phyloP scores from a whole-genome alignment of 2,888 invertebrate species.

The Pandemis heparana region DNA sequence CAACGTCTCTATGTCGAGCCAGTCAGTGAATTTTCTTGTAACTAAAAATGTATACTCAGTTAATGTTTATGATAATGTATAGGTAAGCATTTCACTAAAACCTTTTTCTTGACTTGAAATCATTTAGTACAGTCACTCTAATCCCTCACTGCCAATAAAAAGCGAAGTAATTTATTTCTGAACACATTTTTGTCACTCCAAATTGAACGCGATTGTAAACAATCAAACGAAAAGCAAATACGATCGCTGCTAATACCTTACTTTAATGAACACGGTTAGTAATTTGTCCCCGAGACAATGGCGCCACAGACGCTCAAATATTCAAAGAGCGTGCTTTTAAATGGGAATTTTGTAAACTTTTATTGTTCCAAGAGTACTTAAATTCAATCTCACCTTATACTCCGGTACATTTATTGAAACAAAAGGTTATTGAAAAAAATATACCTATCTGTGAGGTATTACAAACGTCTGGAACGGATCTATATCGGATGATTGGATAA shows the following conservation, averaged over 20 bases:
- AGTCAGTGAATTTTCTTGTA: too few species aligned
- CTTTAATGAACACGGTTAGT: neutral
- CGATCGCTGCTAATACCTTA: neutral
- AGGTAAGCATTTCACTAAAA: neutral
- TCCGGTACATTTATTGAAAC: too few species aligned
- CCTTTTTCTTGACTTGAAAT: neutral
- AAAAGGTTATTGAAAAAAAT: too few species aligned
- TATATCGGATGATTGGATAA: too few species aligned
- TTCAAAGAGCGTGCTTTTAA: neutral
- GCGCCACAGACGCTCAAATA: neutral
- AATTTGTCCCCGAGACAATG: slow-evolving; percentile 1
- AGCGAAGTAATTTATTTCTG: neutral
- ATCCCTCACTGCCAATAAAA: neutral
- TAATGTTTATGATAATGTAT: too few species aligned
- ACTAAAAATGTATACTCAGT: too few species aligned
- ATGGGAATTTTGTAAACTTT: neutral
- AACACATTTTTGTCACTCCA: neutral
- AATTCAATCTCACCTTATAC: too few species aligned
- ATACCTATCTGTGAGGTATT: too few species aligned
- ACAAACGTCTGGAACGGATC: too few species aligned
- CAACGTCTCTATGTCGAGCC: too few species aligned
- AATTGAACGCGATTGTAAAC: neutral
- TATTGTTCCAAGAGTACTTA: neutral
- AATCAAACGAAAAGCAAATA: slow-evolving; percentile 7
- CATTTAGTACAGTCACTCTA: neutral